Conservation (phyloP, 2,888 invertebrate genomes). For the Drosophila neonasuta region DNA sequence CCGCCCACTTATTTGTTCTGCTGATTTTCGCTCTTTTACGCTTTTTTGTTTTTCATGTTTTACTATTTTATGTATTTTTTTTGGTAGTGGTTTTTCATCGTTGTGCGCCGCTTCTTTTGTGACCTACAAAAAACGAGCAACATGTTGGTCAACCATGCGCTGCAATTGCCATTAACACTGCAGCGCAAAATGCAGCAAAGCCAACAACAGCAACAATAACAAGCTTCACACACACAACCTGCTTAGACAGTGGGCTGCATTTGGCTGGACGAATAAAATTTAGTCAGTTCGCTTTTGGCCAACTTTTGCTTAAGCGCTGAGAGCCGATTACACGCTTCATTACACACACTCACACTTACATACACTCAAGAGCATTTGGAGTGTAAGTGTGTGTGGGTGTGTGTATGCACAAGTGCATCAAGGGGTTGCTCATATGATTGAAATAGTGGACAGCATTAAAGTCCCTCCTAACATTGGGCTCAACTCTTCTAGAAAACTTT, state of each 20-base stretch:
- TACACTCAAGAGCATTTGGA: conserved; percentile 1
- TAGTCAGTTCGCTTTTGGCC: conserved; percentile 35
- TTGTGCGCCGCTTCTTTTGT: conserved; percentile 42
- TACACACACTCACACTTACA: conserved; percentile 38
- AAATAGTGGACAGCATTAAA: conserved; percentile 10
- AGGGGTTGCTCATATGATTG: conserved; percentile 15
- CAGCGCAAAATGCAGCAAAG: conserved; percentile 55
- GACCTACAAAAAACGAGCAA: conserved; percentile 79
- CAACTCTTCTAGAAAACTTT: neutral
- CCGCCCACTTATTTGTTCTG: conserved; percentile 26
- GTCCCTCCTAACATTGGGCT: neutral
- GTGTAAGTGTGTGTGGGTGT: conserved; percentile 8
- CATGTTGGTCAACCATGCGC: conserved; percentile 80
- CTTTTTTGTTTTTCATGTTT: conserved; percentile 1
- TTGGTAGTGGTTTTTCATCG: conserved; percentile 5
- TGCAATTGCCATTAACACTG: conserved; percentile 78
- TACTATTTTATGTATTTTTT: neutral
- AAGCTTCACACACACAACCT: conserved; percentile 8
- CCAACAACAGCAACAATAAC: conserved; percentile 30
- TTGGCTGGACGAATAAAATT: conserved; percentile 41
- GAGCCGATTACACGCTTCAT: conserved; percentile 61
- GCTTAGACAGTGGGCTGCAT: conserved; percentile 22
- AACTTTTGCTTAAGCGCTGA: conserved; percentile 27
- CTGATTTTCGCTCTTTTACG: neutral
- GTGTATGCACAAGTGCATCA: conserved; percentile 29